Evolutionary conservation across 2,888 invertebrate species (phyloP).

Genomic region (Nesidiocoris tenuis): DNA sequence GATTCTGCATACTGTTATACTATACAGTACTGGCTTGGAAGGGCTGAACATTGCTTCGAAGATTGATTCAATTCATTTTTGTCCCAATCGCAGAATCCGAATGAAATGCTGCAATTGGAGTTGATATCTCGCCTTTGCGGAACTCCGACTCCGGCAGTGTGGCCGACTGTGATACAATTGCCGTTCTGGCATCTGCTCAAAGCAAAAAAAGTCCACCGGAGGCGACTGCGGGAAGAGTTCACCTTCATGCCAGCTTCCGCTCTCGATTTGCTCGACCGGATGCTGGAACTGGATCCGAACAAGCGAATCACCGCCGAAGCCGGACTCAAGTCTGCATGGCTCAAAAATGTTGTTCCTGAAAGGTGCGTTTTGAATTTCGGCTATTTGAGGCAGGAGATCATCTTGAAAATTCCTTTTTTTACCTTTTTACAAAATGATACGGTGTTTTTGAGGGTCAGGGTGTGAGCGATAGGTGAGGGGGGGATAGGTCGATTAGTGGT

Average conservation of each 20-base stretch:
- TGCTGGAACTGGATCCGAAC: conserved; percentile 94
- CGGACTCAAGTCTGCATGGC: conserved; percentile 88
- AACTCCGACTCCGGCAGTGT: conserved; percentile 91
- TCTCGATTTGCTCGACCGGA: conserved; percentile 86
- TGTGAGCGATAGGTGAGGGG: too few species aligned
- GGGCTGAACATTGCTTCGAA: too few species aligned
- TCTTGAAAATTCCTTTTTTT: neutral
- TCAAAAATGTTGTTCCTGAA: conserved; percentile 85
- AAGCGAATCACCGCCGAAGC: conserved; percentile 91
- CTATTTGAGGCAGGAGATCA: neutral
- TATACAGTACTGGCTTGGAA: too few species aligned
- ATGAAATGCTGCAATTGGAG: conserved; percentile 91
- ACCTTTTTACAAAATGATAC: neutral
- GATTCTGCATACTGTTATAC: too few species aligned
- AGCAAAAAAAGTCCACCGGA: conserved; percentile 84
- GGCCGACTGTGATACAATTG: conserved; percentile 92
- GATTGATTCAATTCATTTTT: too few species aligned
- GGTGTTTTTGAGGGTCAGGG: too few species aligned
- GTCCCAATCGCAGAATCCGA: conserved; percentile 69
- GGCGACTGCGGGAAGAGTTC: conserved; percentile 90
- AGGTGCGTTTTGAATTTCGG: conserved; percentile 67
- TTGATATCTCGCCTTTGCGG: conserved; percentile 93
- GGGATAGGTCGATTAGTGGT: too few species aligned
- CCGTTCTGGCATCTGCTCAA: conserved; percentile 90
- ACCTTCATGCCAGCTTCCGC: conserved; percentile 86